These are phyloP conservation scores for Anadara kagoshimensis DNA, from an alignment of 1,140 invertebrate species.

Conservation along the genomic window DNA sequence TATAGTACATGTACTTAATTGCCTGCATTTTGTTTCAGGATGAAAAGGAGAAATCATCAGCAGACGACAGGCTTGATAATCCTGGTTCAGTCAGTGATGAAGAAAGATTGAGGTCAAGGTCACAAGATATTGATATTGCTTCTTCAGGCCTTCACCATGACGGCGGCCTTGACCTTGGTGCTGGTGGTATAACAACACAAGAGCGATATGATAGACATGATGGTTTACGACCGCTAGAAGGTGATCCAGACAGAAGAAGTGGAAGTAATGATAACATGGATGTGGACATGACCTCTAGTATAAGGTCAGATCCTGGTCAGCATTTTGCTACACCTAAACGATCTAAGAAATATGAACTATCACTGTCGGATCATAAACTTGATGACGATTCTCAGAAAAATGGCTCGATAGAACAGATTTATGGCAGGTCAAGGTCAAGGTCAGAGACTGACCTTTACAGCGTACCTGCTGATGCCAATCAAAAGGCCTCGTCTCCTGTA, in stretches of 20 bases:
- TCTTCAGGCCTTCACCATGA: slow-evolving; percentile 7
- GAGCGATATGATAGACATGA: too few species aligned
- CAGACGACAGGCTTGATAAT: slow-evolving; percentile 35
- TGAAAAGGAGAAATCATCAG: slow-evolving; percentile 23
- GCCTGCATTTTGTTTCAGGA: slow-evolving; percentile 22
- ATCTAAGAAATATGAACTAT: slow-evolving; percentile 7
- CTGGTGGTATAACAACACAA: not conserved
- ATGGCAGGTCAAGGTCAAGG: slow-evolving; percentile 21
- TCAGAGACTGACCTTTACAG: slow-evolving; percentile 27
- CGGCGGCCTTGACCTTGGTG: slow-evolving; percentile 6
- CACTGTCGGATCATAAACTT: slow-evolving; percentile 6
- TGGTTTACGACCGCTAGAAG: not conserved
- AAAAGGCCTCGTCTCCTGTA: slow-evolving; percentile 93
- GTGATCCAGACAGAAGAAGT: not conserved
- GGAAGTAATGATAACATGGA: slow-evolving; percentile 3
- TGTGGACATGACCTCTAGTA: slow-evolving; percentile 13
- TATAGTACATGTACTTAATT: too few species aligned
- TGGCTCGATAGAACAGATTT: not conserved
- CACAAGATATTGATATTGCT: not conserved
- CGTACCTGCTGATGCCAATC: slow-evolving; percentile 80
- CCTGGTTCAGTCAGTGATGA: not conserved
- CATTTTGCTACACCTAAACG: slow-evolving; percentile 37
- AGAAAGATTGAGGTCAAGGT: not conserved
- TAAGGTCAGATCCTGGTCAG: slow-evolving; percentile 39
- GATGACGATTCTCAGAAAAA: too few species aligned